Conservation (phyloP, 23 tunicate genomes). For the Botrylloides violaceus region DNA sequence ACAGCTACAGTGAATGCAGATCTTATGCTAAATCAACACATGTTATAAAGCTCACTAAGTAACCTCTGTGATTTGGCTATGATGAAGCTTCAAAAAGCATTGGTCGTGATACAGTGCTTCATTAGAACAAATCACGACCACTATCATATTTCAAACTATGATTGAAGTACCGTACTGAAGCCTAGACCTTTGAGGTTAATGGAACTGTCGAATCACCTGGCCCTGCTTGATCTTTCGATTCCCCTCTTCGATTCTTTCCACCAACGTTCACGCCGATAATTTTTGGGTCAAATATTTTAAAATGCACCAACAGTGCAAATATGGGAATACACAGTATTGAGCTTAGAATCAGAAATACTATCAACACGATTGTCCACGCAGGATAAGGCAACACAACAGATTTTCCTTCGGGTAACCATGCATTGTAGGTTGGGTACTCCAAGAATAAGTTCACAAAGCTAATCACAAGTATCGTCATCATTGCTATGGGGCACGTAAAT, state of each 20-base stretch:
- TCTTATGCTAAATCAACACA: too few relatives aligned
- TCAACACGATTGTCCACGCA: constrained; percentile 41
- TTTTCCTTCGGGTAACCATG: constrained; percentile 44
- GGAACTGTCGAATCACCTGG: constrained; percentile 2
- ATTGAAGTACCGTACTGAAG: too few relatives aligned
- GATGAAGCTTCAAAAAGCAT: too few relatives aligned
- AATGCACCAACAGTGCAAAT: constrained; percentile 25
- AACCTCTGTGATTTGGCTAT: too few relatives aligned
- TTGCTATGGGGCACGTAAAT: constrained; percentile 48
- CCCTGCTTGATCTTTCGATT: not conserved
- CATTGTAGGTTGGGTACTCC: constrained; percentile 28
- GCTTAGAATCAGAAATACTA: constrained; percentile 30
- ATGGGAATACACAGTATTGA: constrained; percentile 67
- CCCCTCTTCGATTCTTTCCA: not conserved
- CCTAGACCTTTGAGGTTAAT: not conserved
- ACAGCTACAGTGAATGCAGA: too few relatives aligned
- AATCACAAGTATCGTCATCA: constrained; percentile 42
- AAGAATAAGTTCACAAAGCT: constrained; percentile 31
- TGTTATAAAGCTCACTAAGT: too few relatives aligned
- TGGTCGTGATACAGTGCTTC: too few relatives aligned
- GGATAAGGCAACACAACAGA: constrained; percentile 36
- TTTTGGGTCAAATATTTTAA: constrained; percentile 29
- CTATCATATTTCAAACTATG: too few relatives aligned
- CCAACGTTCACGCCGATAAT: not conserved
- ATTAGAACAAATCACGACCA: too few relatives aligned